phyloP scores from a whole-genome alignment of 1,140 invertebrate genomes.

The Rhagoletis pomonella region DNA sequence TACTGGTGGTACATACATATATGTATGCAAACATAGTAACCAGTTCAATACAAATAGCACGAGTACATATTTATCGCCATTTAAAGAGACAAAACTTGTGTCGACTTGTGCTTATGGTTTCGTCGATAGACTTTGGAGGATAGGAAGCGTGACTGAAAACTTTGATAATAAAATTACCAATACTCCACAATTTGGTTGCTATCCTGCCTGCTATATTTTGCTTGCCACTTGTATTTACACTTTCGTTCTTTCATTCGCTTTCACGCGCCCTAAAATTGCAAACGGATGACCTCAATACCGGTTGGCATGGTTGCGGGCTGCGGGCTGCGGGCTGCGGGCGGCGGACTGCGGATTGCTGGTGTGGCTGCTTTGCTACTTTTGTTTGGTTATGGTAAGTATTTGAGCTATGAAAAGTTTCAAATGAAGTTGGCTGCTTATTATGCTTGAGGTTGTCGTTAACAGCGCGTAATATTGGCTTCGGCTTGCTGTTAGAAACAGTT shows the following conservation, averaged over 20 bases:
- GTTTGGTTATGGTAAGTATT: neutral
- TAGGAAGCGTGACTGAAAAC: constrained; percentile 15
- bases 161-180: constrained; percentile 40
- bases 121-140: neutral
- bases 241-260: neutral
- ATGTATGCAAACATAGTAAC: neutral
- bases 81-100: neutral
- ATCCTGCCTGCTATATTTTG: neutral
- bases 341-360: neutral
- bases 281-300: constrained; percentile 42
- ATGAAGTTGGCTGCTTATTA: constrained; percentile 40
- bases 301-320: neutral
- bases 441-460: constrained; percentile 48
- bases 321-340: neutral
- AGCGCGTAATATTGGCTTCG: constrained; percentile 30
- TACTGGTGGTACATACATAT: neutral
- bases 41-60: neutral
- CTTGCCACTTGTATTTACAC: neutral
- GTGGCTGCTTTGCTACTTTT: neutral
- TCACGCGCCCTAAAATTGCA: constrained; percentile 13
- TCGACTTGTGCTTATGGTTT: neutral
- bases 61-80: neutral
- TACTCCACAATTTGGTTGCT: neutral
- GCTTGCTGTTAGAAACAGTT: neutral
- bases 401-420: constrained; percentile 25